Conservation (phyloP, 2,888 invertebrate genomes). For the Cheilosia impressa region DNA sequence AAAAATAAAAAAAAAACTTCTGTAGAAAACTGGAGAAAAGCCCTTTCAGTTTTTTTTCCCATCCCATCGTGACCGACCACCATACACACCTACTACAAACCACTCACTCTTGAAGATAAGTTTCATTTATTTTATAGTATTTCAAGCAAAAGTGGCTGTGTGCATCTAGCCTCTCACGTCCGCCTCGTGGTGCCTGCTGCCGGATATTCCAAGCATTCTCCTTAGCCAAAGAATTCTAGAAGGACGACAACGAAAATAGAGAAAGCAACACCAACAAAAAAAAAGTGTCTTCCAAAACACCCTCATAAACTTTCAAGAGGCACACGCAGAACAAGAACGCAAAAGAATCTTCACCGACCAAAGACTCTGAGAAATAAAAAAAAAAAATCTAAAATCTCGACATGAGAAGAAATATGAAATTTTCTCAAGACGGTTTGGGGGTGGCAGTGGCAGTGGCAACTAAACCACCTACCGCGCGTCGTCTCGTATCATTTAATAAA, state of each 20-base stretch:
- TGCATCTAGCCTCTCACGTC: conserved; percentile 46
- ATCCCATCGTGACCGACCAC: conserved; percentile 1
- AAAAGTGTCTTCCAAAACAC: conserved; percentile 66
- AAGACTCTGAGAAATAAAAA: conserved; percentile 27
- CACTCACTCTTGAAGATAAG: conserved; percentile 62
- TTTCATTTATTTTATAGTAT: conserved; percentile 71
- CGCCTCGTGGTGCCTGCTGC: conserved; percentile 43
- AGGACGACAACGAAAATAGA: conserved; percentile 52
- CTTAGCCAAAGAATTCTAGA: conserved; percentile 27
- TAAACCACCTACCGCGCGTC: not conserved
- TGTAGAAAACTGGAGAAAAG: conserved; percentile 27
- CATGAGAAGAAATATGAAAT: conserved; percentile 54
- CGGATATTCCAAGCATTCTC: conserved; percentile 66
- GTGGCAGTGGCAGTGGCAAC: not conserved
- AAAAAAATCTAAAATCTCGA: conserved; percentile 35
- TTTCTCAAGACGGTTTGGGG: conserved; percentile 29
- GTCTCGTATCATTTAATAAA: conserved; percentile 66
- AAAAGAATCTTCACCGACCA: conserved; percentile 32
- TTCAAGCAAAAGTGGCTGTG: conserved; percentile 66
- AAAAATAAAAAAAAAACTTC: not conserved
- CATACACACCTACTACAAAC: conserved; percentile 1
- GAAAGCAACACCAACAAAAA: conserved; percentile 25
- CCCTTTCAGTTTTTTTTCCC: conserved; percentile 35
- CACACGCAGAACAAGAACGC: conserved; percentile 61
- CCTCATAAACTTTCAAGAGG: conserved; percentile 73